Base-by-base conservation (phyloP, 2,797 vertebrate genomes). In the Darevskia mixta region DNA sequence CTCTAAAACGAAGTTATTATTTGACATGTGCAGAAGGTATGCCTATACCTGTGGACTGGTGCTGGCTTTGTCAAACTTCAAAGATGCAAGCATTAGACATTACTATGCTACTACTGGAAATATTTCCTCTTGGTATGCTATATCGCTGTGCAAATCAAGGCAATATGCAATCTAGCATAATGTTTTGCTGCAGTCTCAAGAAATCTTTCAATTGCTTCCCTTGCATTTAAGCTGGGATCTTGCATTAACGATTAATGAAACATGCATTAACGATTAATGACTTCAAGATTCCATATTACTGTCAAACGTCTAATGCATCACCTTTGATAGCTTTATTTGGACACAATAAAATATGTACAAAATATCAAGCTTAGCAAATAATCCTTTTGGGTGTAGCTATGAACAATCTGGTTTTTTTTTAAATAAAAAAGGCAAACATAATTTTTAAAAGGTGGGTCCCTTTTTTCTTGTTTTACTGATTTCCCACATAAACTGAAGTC, bases 271-370 rank as follows among this genome's bases (percentile, higher is more conserved):
- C 77, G 11, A 95, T 94, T 94, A 95, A 96, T 91, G 89, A 81
- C 91, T 94, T 92, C 91, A 94, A 94, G 93, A 95, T 92, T 90
- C 92, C 88, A 92, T 88, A 93, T 95, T 95, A 93, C 92, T 95
- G 94, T 93, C 94, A 95, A 91, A 89, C 90, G 88, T 90, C 92
- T 95, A 95, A 95, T 95, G 91, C 94, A 93, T 95, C 94, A 95
- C 94, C 89, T 96, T 95, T 94, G 90, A 92, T 95, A 94, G 94
- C 90, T 91, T 92, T 92, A 95, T 95, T 95, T 94, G 94, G 92
- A 93, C 93, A 92, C 90, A 93, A 89, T 93, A 92, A 96, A 93
- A 92, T 94, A 95, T 87, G 92, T 90, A 94, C 78, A 93, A 95
- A 93, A 93, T 91, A 86, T 90, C 92, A 84, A 94, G 87, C 80